Conservation (phyloP, 2,888 invertebrate species). For the Apomyelois bistriatella region DNA sequence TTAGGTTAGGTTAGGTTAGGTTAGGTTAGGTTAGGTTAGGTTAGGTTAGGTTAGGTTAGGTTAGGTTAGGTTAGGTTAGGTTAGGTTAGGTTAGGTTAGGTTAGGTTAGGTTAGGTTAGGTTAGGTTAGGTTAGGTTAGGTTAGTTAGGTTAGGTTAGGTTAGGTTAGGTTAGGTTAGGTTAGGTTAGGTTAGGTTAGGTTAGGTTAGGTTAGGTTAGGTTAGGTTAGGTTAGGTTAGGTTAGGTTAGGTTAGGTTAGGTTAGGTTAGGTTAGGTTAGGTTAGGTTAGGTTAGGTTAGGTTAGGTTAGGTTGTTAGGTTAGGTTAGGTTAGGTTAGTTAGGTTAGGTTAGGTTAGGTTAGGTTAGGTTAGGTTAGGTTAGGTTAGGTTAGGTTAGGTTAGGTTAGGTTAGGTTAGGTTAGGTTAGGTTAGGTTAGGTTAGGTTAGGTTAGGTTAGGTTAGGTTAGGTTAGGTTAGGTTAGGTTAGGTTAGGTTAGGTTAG, state of each 20-base stretch:
- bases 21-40: slow-evolving; percentile 15
- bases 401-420: slow-evolving; percentile 19
- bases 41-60: slow-evolving; percentile 18
- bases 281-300: slow-evolving; percentile 22
- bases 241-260: slow-evolving; percentile 27
- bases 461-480: slow-evolving; percentile 9
- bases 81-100: slow-evolving; percentile 24
- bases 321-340: slow-evolving; percentile 24
- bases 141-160: slow-evolving; percentile 17
- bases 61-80: slow-evolving; percentile 23
- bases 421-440: slow-evolving; percentile 19
- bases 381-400: slow-evolving; percentile 17
- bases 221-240: slow-evolving; percentile 26
- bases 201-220: slow-evolving; percentile 23
- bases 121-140: slow-evolving; percentile 24
- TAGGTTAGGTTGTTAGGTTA: too few species aligned
- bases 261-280: slow-evolving; percentile 25
- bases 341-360: slow-evolving; percentile 22
- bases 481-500: not conserved
- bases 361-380: slow-evolving; percentile 17
- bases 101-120: slow-evolving; percentile 26
- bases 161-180: slow-evolving; percentile 26
- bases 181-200: slow-evolving; percentile 25
- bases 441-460: slow-evolving; percentile 22
- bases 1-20: slow-evolving; percentile 19